Base-by-base conservation (phyloP, 2,797 vertebrate species). In the Onychomys leucogaster region DNA sequence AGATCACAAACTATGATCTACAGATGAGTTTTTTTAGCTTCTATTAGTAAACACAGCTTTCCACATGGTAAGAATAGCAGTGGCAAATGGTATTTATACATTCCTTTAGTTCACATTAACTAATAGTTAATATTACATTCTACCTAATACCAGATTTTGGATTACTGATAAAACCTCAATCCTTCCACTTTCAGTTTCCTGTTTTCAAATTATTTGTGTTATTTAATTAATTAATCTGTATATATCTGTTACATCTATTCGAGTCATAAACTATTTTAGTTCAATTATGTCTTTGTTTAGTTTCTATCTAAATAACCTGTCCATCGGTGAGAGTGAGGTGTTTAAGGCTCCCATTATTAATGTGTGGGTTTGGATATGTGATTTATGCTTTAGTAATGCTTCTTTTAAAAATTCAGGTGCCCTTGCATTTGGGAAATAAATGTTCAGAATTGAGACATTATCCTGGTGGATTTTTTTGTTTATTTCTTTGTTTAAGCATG, bases 1-100 rank as follows among this genome's bases (percentile, higher is more conserved):
- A 46, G 32, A 41, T 0, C 6, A 27, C 21, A 41, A 7, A 2
- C 27, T 21, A 19, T 27, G 19, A 34, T 25, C 6, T 1, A 10
- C 4, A 37, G 1, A 21, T 34, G 25, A 6, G n/a, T 76, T 43
- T 32, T 19, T 8, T 77, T 0, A 43, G 75, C 29, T 83, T 65
- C 0, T 29, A 0, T 8, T 17, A 37, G 52, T 57, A 27, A 29
- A 37, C 13, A 5, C 1, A 78, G 14, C 34, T 43, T 43, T 19
- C 6, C 9, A 12, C 23, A 57, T 19, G 80, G 11, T 41, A 4
- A 80, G 57, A 57, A 4, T 1, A 69, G 17, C 14, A 55, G 6
- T 41, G 71, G 12, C 8, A 14, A 14, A 0, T 3, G 32, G n/a
- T 32, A 19, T 43, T 25, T 57, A 16, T 3, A 3, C 61, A 23